phyloP scores from a whole-genome alignment of 2,113 vertebrate species.

The Rallus limicola region DNA sequence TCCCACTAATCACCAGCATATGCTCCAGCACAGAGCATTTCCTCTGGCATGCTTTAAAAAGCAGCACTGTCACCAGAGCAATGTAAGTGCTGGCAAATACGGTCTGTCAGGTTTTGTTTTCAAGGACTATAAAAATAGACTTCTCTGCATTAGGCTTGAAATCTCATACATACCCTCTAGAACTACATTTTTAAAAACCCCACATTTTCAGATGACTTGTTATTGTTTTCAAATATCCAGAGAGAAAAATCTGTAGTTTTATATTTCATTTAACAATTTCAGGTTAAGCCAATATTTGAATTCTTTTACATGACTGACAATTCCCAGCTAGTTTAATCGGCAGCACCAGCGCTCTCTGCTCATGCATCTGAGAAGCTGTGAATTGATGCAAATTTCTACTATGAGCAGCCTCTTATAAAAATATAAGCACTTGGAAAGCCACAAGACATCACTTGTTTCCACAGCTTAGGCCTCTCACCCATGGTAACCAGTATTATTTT shows the following conservation, averaged over 20 bases:
- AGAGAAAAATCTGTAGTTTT: constrained; percentile 42
- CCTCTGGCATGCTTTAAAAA: constrained; percentile 40
- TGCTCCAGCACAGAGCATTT: constrained; percentile 15
- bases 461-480: background rate
- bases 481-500: background rate
- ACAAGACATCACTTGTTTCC: background rate
- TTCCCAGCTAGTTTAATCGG: constrained; percentile 15
- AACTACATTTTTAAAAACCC: constrained; percentile 34
- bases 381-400: background rate
- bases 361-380: background rate
- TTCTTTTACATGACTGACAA: background rate
- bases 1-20: constrained; percentile 42
- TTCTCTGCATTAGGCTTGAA: constrained; percentile 20
- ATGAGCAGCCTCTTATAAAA: background rate
- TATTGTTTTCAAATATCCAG: constrained; percentile 47
- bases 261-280: constrained; percentile 26
- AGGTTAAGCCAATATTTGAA: constrained; percentile 8
- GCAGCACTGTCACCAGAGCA: constrained; percentile 32
- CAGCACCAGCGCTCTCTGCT: background rate
- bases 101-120: constrained; percentile 61
- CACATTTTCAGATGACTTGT: constrained; percentile 44
- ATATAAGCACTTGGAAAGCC: background rate
- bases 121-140: constrained; percentile 66
- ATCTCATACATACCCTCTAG: constrained; percentile 36
- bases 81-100: constrained; percentile 45